Conservation (phyloP, 2,888 invertebrate species). For the Teinopalpus imperialis region DNA sequence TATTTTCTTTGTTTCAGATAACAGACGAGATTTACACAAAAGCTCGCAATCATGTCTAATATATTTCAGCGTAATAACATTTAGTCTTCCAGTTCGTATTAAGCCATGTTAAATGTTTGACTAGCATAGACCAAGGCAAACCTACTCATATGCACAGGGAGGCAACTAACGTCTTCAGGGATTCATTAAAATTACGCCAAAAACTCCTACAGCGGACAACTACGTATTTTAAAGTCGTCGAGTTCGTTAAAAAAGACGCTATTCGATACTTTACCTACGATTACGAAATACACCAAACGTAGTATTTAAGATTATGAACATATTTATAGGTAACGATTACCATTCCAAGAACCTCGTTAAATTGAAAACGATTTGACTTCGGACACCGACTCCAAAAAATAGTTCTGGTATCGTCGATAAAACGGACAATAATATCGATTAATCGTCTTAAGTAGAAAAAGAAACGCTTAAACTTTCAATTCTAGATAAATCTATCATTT, state of each 20-base stretch:
- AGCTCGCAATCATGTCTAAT: constrained; percentile 7
- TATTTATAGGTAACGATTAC: constrained; percentile 68
- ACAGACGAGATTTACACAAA: neutral
- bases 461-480: constrained; percentile 5
- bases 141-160: constrained; percentile 72
- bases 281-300: constrained; percentile 66
- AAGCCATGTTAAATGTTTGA: constrained; percentile 19
- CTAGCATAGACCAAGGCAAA: constrained; percentile 25
- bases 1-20: constrained; percentile 30
- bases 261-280: constrained; percentile 73
- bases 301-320: constrained; percentile 66
- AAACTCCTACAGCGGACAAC: constrained; percentile 67
- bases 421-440: constrained; percentile 29
- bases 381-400: constrained; percentile 2
- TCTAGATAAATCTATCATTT: constrained; percentile 23
- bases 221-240: constrained; percentile 71
- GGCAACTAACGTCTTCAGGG: constrained; percentile 64
- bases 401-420: constrained; percentile 8
- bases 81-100: neutral
- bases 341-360: constrained; percentile 72
- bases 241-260: constrained; percentile 77
- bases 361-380: constrained; percentile 54
- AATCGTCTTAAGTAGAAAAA: constrained; percentile 23
- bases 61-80: constrained; percentile 2
- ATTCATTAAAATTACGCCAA: constrained; percentile 70